These are phyloP conservation scores for Heterodera carotae DNA, from an alignment of 1,140 invertebrate genomes.

Conservation along the genomic window DNA sequence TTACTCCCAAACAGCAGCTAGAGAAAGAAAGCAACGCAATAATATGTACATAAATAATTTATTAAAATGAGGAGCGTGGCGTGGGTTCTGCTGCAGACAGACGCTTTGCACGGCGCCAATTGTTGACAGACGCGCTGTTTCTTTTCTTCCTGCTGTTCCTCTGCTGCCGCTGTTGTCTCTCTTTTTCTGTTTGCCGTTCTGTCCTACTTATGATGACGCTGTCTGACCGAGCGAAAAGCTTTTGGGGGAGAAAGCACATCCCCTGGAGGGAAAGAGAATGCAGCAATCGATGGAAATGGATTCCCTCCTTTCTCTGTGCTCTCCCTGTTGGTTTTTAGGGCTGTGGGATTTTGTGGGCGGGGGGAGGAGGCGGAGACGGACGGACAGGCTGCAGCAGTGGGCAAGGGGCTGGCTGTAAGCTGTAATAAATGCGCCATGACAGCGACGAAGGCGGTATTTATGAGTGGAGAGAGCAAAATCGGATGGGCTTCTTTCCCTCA, in stretches of 20 bases:
- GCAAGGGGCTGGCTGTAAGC: not conserved
- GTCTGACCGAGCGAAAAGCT: not conserved
- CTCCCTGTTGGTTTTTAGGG: not conserved
- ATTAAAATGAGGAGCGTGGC: no score
- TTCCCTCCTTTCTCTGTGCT: not conserved
- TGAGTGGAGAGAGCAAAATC: constrained; percentile 1
- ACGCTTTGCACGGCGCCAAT: not conserved
- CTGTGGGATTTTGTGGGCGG: no score
- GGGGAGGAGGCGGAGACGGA: not conserved
- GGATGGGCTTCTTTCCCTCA: not conserved
- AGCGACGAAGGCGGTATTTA: not conserved
- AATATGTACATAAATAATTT: no score
- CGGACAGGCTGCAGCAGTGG: not conserved
- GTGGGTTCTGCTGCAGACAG: not conserved
- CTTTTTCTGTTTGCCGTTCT: not conserved
- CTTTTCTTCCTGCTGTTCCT: not conserved
- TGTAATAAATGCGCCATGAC: not conserved
- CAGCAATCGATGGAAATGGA: constrained; percentile 11
- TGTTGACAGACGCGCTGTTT: no score
- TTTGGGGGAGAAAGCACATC: not conserved
- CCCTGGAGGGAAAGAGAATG: not conserved
- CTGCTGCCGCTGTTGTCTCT: not conserved
- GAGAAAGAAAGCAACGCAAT: no score
- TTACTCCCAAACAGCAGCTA: no score
- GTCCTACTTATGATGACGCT: not conserved